Base-by-base conservation (phyloP, 92 coral and sea anemone genomes). In the Bergia puertoricense region DNA sequence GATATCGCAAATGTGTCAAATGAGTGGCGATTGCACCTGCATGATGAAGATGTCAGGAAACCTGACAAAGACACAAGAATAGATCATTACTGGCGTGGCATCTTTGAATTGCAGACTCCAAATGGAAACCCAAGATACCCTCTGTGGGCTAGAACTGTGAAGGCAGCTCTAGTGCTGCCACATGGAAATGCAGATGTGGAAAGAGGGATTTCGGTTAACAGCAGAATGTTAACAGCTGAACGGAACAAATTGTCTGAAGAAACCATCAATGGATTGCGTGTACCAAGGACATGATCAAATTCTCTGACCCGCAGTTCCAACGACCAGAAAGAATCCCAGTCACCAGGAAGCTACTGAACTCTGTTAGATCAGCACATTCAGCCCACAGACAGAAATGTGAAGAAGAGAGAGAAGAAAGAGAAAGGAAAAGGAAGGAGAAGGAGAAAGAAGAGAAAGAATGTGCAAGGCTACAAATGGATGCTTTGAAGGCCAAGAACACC, bases 161-260 rank as follows among this genome's bases (percentile, higher is more conserved):
- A 78, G 40, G 36, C 82, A 18, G 62, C 11, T 2, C 40, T 79
- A 1, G 76, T 86, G 76, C 84, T 86, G 42, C 76, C 89, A 51
- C 89, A 77, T 86, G 89, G 89, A 37, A 86, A 57, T 86, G n/a
- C 76, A 62, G 83, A 86, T 59, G 85, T 86, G 14, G 89, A 86
- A 39, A 86, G 77, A 76, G 51, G 79, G 79, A 14, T 76, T 16
- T 76, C 79, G 42, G 54, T 76, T 18, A 76, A 76, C 51, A 76
- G 44, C 51, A 40, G 89, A 57, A 76, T 86, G 83, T 23, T 79
- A 45, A 66, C 85, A 65, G 1, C 44, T 88, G 85, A 88, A 79
- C 45, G 85, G 57, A 78, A 88, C 77, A 88, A 88, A 88, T 48
- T 80, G 79, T 80, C 39, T 3, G 66, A 57, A 66, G 89, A 81